phyloP scores from a whole-genome alignment of 2,113 vertebrate species.

The Odocoileus hemionus region DNA sequence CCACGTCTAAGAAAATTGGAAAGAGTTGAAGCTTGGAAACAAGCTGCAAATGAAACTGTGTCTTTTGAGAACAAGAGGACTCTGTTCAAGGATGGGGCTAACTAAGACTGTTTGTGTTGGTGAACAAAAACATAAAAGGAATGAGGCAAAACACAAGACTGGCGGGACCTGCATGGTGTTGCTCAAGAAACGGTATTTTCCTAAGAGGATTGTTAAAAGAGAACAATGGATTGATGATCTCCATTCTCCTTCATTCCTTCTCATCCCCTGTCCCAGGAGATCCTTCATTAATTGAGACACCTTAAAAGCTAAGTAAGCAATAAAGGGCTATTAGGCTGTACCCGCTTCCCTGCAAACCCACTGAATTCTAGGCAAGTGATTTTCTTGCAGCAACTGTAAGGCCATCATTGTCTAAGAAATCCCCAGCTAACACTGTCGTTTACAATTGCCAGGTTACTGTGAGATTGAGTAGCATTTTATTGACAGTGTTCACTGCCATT shows the following conservation, averaged over 20 bases:
- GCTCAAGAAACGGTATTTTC: neutral
- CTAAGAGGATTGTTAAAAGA: neutral
- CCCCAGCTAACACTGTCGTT: neutral
- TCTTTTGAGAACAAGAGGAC: neutral
- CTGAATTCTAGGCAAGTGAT: neutral
- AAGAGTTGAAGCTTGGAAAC: neutral
- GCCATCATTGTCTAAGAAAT: neutral
- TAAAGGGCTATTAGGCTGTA: neutral
- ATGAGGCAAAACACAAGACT: neutral
- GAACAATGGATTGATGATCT: neutral
- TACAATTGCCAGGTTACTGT: neutral
- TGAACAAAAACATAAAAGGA: neutral
- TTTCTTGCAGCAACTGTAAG: slow-evolving; percentile 10
- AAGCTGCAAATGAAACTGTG: neutral
- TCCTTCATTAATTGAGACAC: neutral
- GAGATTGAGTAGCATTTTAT: neutral
- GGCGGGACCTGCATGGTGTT: neutral
- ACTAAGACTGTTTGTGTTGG: neutral
- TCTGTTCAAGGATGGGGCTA: neutral
- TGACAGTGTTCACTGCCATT: neutral
- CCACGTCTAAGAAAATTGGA: neutral
- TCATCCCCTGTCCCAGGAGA: neutral
- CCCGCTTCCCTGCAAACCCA: neutral
- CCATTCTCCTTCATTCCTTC: neutral
- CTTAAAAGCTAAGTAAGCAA: neutral